Evolutionary conservation across 2,797 vertebrate species (phyloP).

Genomic region (Arctocebus calabarensis): DNA sequence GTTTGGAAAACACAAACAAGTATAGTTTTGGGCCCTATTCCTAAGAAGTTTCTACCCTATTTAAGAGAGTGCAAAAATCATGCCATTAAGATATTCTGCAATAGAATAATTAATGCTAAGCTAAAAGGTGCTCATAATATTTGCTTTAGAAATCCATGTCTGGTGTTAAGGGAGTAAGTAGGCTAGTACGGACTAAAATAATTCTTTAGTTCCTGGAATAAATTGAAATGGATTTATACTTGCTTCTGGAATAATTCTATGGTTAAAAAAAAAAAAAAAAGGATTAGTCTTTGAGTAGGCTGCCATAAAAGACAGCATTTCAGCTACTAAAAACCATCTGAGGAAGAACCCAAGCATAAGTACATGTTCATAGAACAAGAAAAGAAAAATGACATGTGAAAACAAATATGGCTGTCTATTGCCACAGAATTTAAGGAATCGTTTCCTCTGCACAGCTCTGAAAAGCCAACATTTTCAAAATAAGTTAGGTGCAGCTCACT

Average conservation of each 20-base stretch:
- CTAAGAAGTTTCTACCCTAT: background rate
- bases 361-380: background rate
- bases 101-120: background rate
- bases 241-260: too few relatives aligned
- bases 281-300: background rate
- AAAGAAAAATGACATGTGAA: background rate
- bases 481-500: background rate
- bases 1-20: background rate
- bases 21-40: background rate
- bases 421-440: background rate
- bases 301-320: background rate
- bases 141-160: background rate
- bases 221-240: background rate
- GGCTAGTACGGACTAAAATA: background rate
- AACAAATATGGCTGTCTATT: background rate
- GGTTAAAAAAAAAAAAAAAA: background rate
- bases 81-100: background rate
- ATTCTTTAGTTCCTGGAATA: background rate
- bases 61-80: background rate
- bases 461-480: background rate
- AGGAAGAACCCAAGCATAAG: background rate
- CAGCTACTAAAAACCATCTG: background rate
- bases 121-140: background rate
- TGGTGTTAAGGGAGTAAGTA: background rate
- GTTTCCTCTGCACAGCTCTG: background rate